Evolutionary conservation across 53 echinoderm and acorn worm species (phyloP).

Genomic region (Arbacia lixula): DNA sequence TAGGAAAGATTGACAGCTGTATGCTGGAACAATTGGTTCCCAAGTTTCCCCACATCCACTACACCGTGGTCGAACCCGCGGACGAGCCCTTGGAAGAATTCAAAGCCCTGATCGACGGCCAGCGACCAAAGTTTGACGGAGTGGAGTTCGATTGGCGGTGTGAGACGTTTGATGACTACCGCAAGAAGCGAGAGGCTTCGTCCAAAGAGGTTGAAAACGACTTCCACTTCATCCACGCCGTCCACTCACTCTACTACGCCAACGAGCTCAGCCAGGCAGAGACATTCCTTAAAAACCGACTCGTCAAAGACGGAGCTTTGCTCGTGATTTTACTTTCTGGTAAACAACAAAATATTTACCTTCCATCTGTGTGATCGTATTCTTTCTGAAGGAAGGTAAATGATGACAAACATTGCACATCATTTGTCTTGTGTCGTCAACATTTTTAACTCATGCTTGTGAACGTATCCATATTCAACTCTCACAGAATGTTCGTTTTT

Average conservation of each 20-base stretch:
- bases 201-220: background rate
- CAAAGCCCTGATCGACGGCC: conserved; percentile 8
- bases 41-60: conserved; percentile 23
- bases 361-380: no score
- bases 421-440: no score
- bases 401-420: no score
- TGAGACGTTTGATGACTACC: conserved; percentile 33
- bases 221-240: conserved; percentile 13
- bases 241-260: conserved; percentile 43
- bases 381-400: no score
- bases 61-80: conserved; percentile 46
- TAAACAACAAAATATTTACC: no score
- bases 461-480: no score
- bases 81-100: conserved; percentile 29
- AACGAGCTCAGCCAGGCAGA: conserved; percentile 16
- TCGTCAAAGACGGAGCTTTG: conserved; percentile 8
- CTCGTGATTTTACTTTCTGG: conserved; percentile 29
- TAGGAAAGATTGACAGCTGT: conserved; percentile 28
- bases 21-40: conserved; percentile 40
- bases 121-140: background rate
- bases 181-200: background rate
- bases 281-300: conserved; percentile 1
- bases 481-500: no score
- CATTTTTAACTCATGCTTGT: no score
- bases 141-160: conserved; percentile 34